These are phyloP conservation scores for Mormyrus hasselquistii DNA, from an alignment of 2,797 vertebrate genomes.

Conservation along the genomic window DNA sequence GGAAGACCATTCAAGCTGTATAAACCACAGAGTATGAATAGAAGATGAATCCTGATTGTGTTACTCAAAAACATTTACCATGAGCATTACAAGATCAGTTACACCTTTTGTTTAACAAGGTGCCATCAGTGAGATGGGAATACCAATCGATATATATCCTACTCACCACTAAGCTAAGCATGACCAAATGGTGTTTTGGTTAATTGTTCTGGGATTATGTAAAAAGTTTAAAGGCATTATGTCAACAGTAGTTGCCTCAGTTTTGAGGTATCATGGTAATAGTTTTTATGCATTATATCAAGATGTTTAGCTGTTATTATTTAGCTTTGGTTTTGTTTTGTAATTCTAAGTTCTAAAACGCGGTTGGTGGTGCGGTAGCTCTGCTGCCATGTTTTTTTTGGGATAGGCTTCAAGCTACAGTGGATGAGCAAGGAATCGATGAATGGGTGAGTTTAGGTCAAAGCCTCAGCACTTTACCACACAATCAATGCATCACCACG, in stretches of 20 bases:
- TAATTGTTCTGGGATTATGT: neutral
- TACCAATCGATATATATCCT: neutral
- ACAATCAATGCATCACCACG: neutral
- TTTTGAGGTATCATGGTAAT: neutral
- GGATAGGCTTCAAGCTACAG: neutral
- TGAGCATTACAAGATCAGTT: slow-evolving; percentile 3
- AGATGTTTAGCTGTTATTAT: neutral
- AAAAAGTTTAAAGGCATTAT: neutral
- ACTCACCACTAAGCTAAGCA: neutral
- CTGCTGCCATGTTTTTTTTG: neutral
- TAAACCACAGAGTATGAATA: neutral
- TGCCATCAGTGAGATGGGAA: neutral
- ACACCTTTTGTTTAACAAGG: neutral
- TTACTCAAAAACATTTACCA: neutral
- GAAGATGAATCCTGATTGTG: neutral
- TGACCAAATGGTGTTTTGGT: neutral
- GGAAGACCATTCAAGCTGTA: neutral
- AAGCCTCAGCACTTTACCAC: neutral
- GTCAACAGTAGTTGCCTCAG: neutral
- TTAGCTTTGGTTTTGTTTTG: neutral
- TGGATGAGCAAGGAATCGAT: neutral
- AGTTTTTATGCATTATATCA: neutral
- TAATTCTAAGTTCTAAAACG: neutral
- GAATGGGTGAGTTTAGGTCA: neutral
- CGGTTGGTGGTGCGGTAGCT: neutral